Evolutionary conservation across 2,797 vertebrate genomes (phyloP).

Genomic region (Tarsius wallacei): DNA sequence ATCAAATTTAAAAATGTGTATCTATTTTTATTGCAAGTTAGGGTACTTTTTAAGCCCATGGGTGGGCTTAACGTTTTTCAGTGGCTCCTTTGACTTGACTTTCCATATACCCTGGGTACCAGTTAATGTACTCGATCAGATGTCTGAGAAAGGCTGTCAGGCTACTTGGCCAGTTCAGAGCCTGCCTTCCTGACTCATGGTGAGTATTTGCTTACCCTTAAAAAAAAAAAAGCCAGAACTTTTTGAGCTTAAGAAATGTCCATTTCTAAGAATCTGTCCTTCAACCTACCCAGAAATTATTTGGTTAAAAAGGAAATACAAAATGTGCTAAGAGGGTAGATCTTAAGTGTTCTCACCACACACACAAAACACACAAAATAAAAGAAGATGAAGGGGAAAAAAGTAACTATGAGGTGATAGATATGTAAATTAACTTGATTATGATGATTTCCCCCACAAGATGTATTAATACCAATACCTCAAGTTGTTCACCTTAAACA

Average conservation of each 20-base stretch:
- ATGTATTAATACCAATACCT: not conserved
- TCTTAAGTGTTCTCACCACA: not conserved
- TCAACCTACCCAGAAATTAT: not conserved
- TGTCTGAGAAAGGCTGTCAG: not conserved
- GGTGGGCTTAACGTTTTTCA: not conserved
- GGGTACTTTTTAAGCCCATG: not conserved
- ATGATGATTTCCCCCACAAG: not conserved
- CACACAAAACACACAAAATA: not conserved
- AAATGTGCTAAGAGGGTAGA: not conserved
- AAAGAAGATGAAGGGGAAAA: not conserved
- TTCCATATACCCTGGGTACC: accelerated
- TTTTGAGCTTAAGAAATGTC: not conserved
- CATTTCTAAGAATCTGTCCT: not conserved
- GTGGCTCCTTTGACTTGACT: not conserved
- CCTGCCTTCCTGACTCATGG: not conserved
- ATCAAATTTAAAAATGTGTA: not conserved
- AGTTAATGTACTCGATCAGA: not conserved
- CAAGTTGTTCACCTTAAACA: not conserved
- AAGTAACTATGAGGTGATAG: too few relatives aligned
- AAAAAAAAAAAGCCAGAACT: not conserved
- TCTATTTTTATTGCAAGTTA: not conserved
- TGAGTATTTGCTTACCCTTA: not conserved
- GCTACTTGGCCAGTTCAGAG: not conserved
- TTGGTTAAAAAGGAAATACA: not conserved
- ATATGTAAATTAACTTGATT: not conserved